Percentiles rank a stretch among this genome's conserved stretches.
Evolutionary conservation across 2,797 vertebrate species (phyloP).

Genomic region (Cichlasoma orientale): DNA sequence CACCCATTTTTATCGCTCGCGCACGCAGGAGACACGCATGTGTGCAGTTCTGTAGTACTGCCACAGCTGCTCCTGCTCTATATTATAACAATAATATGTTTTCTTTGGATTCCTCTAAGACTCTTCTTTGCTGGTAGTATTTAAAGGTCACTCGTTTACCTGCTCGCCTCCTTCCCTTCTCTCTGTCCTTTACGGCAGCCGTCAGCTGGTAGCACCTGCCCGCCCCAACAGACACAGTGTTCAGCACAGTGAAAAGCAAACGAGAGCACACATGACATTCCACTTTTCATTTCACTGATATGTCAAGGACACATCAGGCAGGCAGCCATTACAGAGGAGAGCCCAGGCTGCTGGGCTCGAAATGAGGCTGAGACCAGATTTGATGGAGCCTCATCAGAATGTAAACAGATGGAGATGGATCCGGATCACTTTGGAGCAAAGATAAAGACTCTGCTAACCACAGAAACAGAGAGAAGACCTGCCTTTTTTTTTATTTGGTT

Average conservation of each 20-base stretch:
- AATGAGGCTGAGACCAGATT: conserved; percentile 28
- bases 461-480: background rate
- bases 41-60: background rate
- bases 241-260: background rate
- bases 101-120: background rate
- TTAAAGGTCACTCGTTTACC: background rate
- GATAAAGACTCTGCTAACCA: background rate
- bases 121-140: rapidly evolving
- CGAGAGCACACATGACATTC: background rate
- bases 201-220: background rate
- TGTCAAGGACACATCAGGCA: conserved; percentile 60
- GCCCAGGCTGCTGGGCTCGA: conserved; percentile 19
- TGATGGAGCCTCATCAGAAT: background rate
- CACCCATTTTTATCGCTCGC: rapidly evolving
- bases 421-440: background rate
- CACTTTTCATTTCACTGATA: conserved; percentile 21
- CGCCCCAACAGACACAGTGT: background rate
- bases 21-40: background rate
- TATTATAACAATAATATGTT: too few relatives aligned
- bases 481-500: background rate
- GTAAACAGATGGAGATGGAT: conserved; percentile 36
- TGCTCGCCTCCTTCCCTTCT: background rate
- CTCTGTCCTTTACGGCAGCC: background rate
- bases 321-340: conserved; percentile 58
- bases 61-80: background rate